Conservation (phyloP, 2,113 vertebrate species). For the Barnardius zonarius region DNA sequence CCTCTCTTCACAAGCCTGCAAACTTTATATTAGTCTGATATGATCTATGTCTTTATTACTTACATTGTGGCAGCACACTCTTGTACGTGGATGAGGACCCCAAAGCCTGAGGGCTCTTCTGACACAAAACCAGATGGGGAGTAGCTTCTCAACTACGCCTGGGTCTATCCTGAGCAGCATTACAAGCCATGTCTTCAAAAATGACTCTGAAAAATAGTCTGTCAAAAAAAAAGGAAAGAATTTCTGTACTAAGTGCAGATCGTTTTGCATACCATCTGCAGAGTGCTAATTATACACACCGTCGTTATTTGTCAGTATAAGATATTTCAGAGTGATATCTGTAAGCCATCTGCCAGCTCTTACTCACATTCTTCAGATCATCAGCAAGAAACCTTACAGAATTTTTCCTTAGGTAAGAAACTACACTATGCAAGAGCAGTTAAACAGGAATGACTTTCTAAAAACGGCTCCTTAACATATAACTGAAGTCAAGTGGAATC, state of each 20-base stretch:
- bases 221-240: background rate
- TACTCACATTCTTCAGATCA: conserved; percentile 69
- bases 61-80: background rate
- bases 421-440: background rate
- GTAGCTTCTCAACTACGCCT: background rate
- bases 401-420: conserved; percentile 34
- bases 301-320: conserved; percentile 73
- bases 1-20: background rate
- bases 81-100: background rate
- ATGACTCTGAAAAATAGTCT: conserved; percentile 52
- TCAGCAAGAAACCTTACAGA: conserved; percentile 27
- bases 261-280: conserved; percentile 67
- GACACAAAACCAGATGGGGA: background rate
- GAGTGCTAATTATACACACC: conserved; percentile 72
- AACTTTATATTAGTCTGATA: background rate
- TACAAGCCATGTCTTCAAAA: conserved; percentile 19
- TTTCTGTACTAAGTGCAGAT: conserved; percentile 46
- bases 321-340: conserved; percentile 75
- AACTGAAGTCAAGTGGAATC: background rate
- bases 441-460: conserved; percentile 42
- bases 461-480: conserved; percentile 27
- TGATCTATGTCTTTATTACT: background rate
- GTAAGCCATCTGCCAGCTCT: conserved; percentile 73
- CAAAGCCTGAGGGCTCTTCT: background rate
- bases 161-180: background rate